Percentiles rank a stretch among this genome's conserved stretches.
Conservation (phyloP, 2,113 vertebrate species). For the Spea multiplicata region DNA sequence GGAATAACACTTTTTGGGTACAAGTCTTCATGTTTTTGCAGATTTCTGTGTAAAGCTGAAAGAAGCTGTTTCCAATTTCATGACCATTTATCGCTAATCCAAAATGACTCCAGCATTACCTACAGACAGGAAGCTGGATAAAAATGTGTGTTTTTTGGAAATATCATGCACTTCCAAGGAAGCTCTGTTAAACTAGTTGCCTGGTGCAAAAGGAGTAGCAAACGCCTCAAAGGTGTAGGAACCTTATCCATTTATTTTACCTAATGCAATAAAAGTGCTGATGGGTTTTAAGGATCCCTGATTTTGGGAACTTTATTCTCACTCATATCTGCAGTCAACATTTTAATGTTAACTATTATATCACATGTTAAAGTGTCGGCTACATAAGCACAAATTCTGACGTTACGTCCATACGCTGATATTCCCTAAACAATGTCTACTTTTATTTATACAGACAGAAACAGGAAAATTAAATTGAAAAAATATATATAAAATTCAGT, state of each 20-base stretch:
- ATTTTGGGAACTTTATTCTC: constrained; percentile 22
- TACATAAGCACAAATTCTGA: background rate
- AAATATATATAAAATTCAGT: too few relatives aligned
- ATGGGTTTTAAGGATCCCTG: constrained; percentile 28
- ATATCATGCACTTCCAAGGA: constrained; percentile 61
- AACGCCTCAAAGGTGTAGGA: constrained; percentile 58
- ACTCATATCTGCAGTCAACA: constrained; percentile 24
- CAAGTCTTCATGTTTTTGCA: constrained; percentile 66
- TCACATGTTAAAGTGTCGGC: constrained; percentile 30
- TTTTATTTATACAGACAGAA: too few relatives aligned
- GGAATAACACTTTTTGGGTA: constrained; percentile 70
- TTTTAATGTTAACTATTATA: constrained; percentile 22
- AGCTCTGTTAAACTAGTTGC: constrained; percentile 65
- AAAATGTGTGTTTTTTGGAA: constrained; percentile 66
- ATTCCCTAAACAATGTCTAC: too few relatives aligned
- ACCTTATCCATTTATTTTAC: constrained; percentile 62
- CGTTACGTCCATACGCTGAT: background rate
- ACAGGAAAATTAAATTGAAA: too few relatives aligned
- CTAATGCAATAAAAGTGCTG: constrained; percentile 23
- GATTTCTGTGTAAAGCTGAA: constrained; percentile 66
- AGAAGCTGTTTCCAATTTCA: constrained; percentile 74
- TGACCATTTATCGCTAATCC: constrained; percentile 70
- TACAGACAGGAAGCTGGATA: constrained; percentile 69
- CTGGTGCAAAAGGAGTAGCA: constrained; percentile 57
- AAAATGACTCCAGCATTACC: constrained; percentile 70